Percentiles rank a stretch among this genome's conserved stretches.
phyloP scores from a whole-genome alignment of 1,140 invertebrate genomes.

The Papilio machaon region DNA sequence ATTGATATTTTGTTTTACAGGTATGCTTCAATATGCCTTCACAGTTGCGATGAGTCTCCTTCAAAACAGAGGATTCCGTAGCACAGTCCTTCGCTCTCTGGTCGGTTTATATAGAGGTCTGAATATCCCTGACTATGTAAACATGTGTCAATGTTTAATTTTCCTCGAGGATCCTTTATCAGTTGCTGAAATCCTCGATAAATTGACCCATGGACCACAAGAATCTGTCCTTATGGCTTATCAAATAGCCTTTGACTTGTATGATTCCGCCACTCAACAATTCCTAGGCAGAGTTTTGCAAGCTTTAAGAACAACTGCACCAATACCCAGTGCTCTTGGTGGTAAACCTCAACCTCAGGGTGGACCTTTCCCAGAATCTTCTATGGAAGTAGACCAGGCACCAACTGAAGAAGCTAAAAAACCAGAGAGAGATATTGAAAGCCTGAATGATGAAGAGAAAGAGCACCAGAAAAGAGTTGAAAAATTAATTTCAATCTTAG shows the following conservation, averaged over 20 bases:
- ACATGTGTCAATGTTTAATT: constrained; percentile 98
- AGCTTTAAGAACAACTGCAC: constrained; percentile 91
- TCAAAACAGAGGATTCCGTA: constrained; percentile 95
- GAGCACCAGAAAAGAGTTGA: constrained; percentile 92
- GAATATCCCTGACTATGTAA: constrained; percentile 95
- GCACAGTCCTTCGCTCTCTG: constrained; percentile 93
- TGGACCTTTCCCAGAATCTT: constrained; percentile 75
- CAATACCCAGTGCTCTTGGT: constrained; percentile 89
- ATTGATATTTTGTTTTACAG: constrained; percentile 74
- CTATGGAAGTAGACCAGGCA: constrained; percentile 77
- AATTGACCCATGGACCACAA: constrained; percentile 91
- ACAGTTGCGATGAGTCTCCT: constrained; percentile 98
- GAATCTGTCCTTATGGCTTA: constrained; percentile 94
- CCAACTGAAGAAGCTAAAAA: constrained; percentile 78
- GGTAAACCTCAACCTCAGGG: constrained; percentile 87
- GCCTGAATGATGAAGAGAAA: constrained; percentile 90
- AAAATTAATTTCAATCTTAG: constrained; percentile 95
- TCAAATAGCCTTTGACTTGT: constrained; percentile 99
- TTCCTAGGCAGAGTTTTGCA: constrained; percentile 95
- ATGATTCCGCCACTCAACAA: constrained; percentile 99
- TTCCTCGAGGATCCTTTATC: constrained; percentile 96
- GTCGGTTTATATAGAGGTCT: constrained; percentile 94
- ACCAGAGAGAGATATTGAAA: constrained; percentile 82
- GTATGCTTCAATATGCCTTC: constrained; percentile 97
- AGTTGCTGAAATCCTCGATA: constrained; percentile 95